Evolutionary conservation across 2,113 vertebrate genomes (phyloP).

Genomic region (Thomomys bottae): DNA sequence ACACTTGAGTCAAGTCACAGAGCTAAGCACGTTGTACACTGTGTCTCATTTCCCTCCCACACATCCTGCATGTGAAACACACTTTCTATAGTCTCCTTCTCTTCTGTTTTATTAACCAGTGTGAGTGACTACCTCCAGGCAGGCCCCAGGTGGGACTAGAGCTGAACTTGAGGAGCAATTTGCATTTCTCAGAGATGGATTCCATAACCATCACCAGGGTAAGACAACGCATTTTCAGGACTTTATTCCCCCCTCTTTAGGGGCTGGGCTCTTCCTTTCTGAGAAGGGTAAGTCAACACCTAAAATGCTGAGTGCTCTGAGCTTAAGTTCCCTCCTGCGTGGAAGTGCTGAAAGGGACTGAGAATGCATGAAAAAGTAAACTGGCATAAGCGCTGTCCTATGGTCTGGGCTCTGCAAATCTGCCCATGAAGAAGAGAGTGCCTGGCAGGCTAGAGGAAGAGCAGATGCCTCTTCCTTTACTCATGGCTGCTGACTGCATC

Average conservation of each 20-base stretch:
- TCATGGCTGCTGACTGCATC: neutral
- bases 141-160: neutral
- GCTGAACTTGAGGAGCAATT: neutral
- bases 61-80: too few relatives aligned
- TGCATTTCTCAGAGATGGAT: neutral
- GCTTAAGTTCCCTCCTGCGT: too few relatives aligned
- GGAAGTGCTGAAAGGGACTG: too few relatives aligned
- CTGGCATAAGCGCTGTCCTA: too few relatives aligned
- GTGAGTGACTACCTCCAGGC: neutral
- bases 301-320: too few relatives aligned
- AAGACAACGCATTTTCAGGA: neutral
- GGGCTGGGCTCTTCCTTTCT: neutral
- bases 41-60: rapidly evolving
- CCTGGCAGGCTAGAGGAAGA: neutral
- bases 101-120: neutral
- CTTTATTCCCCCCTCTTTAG: neutral
- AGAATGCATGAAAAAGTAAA: too few relatives aligned
- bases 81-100: neutral
- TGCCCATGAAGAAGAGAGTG: too few relatives aligned
- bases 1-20: neutral
- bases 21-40: rapidly evolving
- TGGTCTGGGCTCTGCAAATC: too few relatives aligned
- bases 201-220: neutral
- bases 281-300: neutral
- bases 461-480: neutral